Conservation (phyloP, 2,888 invertebrate genomes). For the Lymantria monacha region DNA sequence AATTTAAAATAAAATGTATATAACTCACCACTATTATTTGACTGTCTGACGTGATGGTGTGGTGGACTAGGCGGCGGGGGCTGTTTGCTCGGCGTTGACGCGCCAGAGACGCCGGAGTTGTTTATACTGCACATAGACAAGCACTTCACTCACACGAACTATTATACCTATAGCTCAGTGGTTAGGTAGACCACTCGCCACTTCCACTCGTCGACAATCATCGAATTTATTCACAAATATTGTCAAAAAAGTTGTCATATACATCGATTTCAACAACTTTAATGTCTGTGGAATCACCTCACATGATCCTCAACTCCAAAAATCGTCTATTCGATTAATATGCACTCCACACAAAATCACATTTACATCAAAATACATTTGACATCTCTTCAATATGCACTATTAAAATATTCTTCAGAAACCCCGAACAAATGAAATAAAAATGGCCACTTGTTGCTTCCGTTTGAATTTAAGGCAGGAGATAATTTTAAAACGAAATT, state of each 20-base stretch:
- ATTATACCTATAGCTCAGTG: neutral
- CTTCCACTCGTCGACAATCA: neutral
- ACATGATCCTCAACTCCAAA: too few relatives aligned
- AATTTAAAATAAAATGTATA: too few relatives aligned
- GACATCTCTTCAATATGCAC: too few relatives aligned
- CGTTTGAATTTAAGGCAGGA: neutral
- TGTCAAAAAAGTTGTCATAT: too few relatives aligned
- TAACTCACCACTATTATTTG: slow-evolving; percentile 47
- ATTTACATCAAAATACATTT: too few relatives aligned
- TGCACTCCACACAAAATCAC: too few relatives aligned
- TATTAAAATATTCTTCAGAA: too few relatives aligned
- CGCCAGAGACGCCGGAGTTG: slow-evolving; percentile 56
- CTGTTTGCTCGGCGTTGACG: slow-evolving; percentile 68
- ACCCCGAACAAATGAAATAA: neutral
- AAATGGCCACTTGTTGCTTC: neutral
- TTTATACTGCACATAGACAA: slow-evolving; percentile 54
- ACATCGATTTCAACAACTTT: too few relatives aligned
- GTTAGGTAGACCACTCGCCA: neutral
- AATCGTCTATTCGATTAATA: too few relatives aligned
- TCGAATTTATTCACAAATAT: neutral
- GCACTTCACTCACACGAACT: neutral
- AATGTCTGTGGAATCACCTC: too few relatives aligned
- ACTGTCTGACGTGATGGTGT: slow-evolving; percentile 37
- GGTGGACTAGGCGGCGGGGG: slow-evolving; percentile 53
- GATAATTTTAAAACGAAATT: neutral